Evolutionary conservation across 37 sponge, comb jelly and placozoan species (phyloP).

Genomic region (Petrosia ficiformis): DNA sequence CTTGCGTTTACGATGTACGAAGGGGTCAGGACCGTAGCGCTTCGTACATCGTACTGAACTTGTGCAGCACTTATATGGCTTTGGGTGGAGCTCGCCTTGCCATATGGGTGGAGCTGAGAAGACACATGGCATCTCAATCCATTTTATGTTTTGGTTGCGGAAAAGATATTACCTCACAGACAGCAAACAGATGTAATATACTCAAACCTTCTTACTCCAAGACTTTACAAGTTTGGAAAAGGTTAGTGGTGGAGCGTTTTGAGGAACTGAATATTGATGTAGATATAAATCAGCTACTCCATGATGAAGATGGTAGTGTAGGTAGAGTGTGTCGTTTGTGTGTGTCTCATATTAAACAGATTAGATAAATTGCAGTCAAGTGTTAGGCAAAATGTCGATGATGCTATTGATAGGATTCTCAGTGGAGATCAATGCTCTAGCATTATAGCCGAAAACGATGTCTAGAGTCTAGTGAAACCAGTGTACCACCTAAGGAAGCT

Average conservation of each 20-base stretch:
- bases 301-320: neutral
- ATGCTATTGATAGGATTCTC: neutral
- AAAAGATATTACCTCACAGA: neutral
- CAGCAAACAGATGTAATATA: neutral
- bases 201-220: neutral
- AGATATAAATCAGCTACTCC: neutral
- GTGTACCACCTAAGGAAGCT: too few species aligned
- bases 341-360: neutral
- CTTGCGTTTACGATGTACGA: too few species aligned
- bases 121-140: too few species aligned
- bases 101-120: too few species aligned
- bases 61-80: too few species aligned
- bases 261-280: neutral
- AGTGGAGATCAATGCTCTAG: neutral
- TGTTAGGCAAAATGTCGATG: neutral
- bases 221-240: neutral
- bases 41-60: too few species aligned
- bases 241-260: neutral
- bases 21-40: too few species aligned
- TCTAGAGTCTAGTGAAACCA: too few species aligned
- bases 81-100: too few species aligned
- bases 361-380: neutral
- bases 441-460: neutral
- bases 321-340: neutral
- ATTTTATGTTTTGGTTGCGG: neutral